These are phyloP conservation scores for Dusona sp. DNA, from an alignment of 2,888 invertebrate genomes.

Conservation along the genomic window DNA sequence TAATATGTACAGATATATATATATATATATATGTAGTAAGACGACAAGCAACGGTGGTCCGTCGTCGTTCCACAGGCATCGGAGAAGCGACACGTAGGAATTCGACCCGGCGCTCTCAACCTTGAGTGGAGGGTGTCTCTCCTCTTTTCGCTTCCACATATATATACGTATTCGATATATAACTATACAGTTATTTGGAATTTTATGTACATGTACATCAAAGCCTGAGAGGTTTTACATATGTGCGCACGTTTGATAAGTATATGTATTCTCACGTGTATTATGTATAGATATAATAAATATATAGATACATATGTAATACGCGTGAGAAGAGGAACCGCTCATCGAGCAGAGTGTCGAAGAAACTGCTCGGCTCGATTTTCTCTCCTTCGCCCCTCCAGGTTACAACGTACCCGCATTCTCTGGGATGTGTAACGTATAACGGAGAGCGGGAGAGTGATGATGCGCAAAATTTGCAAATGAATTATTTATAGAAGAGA, in stretches of 20 bases:
- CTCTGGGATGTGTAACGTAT: constrained; percentile 60
- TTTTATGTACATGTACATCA: neutral
- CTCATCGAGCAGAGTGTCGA: constrained; percentile 49
- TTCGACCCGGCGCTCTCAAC: constrained; percentile 66
- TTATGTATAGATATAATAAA: neutral
- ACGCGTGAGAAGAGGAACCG: constrained; percentile 57
- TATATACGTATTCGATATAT: neutral
- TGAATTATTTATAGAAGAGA: constrained; percentile 78
- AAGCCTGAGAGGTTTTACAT: constrained; percentile 1
- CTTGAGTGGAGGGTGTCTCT: constrained; percentile 53
- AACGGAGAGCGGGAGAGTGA: constrained; percentile 53
- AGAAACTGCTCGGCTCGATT: constrained; percentile 16
- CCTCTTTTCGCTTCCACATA: constrained; percentile 14
- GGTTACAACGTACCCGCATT: constrained; percentile 54
- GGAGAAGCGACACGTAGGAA: constrained; percentile 62
- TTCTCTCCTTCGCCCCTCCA: constrained; percentile 22
- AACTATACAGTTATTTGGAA: neutral
- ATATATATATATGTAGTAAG: neutral
- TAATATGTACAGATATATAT: neutral
- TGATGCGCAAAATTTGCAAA: constrained; percentile 66
- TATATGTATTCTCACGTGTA: constrained; percentile 5
- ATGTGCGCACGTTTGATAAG: neutral
- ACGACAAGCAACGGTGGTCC: constrained; percentile 40
- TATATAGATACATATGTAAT: constrained; percentile 38
- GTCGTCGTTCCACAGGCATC: constrained; percentile 37